Percentiles rank a stretch among this genome's conserved stretches.
These are phyloP conservation scores for Lysiphlebus fabarum DNA, from an alignment of 1,140 invertebrate genomes.

Conservation along the genomic window DNA sequence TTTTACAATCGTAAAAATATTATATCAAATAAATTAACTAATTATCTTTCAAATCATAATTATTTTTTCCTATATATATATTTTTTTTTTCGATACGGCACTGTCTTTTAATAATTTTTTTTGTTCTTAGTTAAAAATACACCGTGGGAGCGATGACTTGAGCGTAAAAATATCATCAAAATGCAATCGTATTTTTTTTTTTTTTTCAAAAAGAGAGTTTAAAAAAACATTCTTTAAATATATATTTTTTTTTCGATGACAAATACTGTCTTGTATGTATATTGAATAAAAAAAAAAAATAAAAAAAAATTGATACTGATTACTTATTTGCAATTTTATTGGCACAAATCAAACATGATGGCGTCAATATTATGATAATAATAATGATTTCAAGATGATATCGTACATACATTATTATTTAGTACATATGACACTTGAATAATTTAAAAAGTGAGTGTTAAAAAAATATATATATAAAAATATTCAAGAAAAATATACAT, in stretches of 20 bases:
- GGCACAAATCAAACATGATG: too few relatives aligned
- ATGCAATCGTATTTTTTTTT: conserved; percentile 34
- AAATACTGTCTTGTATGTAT: background rate
- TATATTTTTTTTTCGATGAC: background rate
- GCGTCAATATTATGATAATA: too few relatives aligned
- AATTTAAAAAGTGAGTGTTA: too few relatives aligned
- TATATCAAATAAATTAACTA: too few relatives aligned
- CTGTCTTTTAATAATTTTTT: conserved; percentile 25
- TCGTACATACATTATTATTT: too few relatives aligned
- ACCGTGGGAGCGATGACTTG: conserved; percentile 55
- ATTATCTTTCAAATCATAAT: too few relatives aligned
- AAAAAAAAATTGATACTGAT: too few relatives aligned
- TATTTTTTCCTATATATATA: background rate
- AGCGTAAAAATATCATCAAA: conserved; percentile 51
- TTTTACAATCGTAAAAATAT: too few relatives aligned
- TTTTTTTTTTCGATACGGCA: conserved; percentile 11
- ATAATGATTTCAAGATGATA: too few relatives aligned
- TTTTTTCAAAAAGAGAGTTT: conserved; percentile 21
- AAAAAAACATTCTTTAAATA: conserved; percentile 4
- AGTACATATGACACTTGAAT: too few relatives aligned
- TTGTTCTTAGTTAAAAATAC: conserved; percentile 48
- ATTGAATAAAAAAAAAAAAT: conserved; percentile 16
- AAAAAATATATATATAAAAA: too few relatives aligned
- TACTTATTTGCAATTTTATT: too few relatives aligned
- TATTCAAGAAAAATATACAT: background rate